Conservation (phyloP, 2,113 vertebrate genomes). For the Scolopax mira region DNA sequence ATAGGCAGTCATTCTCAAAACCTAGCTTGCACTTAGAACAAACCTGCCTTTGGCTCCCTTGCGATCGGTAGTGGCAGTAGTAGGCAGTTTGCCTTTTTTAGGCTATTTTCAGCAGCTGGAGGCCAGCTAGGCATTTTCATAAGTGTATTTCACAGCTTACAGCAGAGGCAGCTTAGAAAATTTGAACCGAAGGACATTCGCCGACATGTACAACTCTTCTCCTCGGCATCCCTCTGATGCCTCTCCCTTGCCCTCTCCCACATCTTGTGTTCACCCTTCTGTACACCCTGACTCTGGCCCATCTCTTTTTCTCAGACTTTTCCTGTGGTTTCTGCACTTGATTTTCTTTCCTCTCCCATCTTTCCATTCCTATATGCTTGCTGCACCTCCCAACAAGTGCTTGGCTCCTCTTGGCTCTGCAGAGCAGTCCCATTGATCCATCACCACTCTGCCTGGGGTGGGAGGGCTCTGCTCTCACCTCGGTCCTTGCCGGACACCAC, state of each 20-base stretch:
- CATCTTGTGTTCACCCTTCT: background rate
- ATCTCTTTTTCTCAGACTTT: background rate
- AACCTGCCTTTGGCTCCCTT: fast-evolving
- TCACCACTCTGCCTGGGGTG: background rate
- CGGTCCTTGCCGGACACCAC: background rate
- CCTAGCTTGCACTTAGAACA: background rate
- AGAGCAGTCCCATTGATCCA: background rate
- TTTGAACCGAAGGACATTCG: background rate
- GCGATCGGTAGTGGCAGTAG: background rate
- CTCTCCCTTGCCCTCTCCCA: background rate
- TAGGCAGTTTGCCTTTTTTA: background rate
- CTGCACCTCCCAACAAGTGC: background rate
- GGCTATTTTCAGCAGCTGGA: background rate
- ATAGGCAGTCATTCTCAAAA: background rate
- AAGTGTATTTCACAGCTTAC: background rate
- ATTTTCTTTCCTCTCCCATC: background rate
- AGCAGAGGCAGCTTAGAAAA: background rate
- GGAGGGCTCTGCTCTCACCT: background rate
- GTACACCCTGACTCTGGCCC: background rate
- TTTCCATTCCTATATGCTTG: background rate
- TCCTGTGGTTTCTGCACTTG: background rate
- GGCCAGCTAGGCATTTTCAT: background rate
- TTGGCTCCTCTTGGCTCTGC: background rate
- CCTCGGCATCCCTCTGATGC: background rate
- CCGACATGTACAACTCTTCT: background rate